Base-by-base conservation (phyloP, 2,888 invertebrate species). In the Brassicogethes aeneus region DNA sequence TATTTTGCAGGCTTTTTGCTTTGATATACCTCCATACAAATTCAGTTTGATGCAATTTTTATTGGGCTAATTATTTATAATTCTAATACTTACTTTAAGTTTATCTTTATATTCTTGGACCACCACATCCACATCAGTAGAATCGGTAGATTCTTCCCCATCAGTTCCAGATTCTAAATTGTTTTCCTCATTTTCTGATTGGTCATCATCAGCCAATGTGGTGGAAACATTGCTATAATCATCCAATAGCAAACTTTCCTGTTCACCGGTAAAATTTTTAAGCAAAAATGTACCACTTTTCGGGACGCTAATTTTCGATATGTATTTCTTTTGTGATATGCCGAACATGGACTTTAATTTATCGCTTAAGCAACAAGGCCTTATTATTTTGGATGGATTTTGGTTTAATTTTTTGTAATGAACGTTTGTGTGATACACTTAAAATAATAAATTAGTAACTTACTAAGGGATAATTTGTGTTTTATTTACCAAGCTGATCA, bases 21-120 rank as follows among this genome's bases (percentile, higher is more conserved):
- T n/a, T n/a, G n/a, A n/a, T n/a, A n/a, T n/a, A n/a, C n/a, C n/a
- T n/a, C n/a, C n/a, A n/a, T n/a, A n/a, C n/a, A n/a, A 39, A 43
- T 15, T 23, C 30, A 32, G 5, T 17, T n/a, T n/a, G n/a, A n/a
- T n/a, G n/a, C n/a, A n/a, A n/a, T n/a, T n/a, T n/a, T n/a, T n/a
- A n/a, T n/a, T n/a, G n/a, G n/a, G n/a, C n/a, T n/a, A n/a, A n/a
- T n/a, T n/a, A n/a, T n/a, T n/a, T n/a, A n/a, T n/a, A n/a, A n/a
- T n/a, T n/a, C n/a, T n/a, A 7, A 34, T 37, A 30, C 42, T 55
- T 62, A 80, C 83, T 67, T 81, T 79, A 47, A 84, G 73, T 52
- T 77, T 76, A 56, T 84, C 84, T 44, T 77, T 76, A 56, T 85
- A 85, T 58, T 85, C 85, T 56, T 83, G 82, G 1, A 85, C 85